A percentile compares a stretch with the other conserved stretches of the same genome.
phyloP scores from a whole-genome alignment of 53 echinoderm and acorn worm species.

The Echinometra lucunter region DNA sequence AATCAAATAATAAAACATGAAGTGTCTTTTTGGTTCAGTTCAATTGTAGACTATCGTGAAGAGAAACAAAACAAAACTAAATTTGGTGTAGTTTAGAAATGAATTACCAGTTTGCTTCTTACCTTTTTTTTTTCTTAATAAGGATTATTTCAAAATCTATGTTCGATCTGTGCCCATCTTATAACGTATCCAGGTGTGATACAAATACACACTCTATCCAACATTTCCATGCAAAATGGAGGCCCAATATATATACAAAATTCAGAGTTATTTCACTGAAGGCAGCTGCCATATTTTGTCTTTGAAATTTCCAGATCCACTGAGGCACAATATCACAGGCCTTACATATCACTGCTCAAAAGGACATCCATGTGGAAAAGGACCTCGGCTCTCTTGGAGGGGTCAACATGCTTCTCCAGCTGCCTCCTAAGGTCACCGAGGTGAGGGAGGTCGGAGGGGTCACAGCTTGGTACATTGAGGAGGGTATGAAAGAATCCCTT shows the following conservation, averaged over 20 bases:
- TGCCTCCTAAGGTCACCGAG: slow-evolving; percentile 74
- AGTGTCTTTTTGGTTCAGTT: background rate
- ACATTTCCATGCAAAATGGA: background rate
- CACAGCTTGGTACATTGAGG: slow-evolving; percentile 91
- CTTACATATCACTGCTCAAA: background rate
- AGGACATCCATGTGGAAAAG: slow-evolving; percentile 42
- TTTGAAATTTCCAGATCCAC: too few relatives aligned
- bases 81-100: background rate
- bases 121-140: background rate
- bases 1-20: background rate
- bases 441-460: slow-evolving; percentile 73
- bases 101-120: background rate
- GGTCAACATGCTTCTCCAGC: slow-evolving; percentile 71
- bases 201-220: background rate
- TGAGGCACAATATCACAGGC: too few relatives aligned
- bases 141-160: background rate
- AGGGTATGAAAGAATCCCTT: slow-evolving; percentile 84
- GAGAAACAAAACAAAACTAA: background rate
- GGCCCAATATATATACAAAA: too few relatives aligned
- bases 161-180: background rate
- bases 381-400: slow-evolving; percentile 32
- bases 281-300: background rate
- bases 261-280: background rate
- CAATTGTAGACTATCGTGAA: background rate
- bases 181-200: background rate